Conservation (phyloP, 1,140 invertebrate species). For the Brachionus manjavacas region DNA sequence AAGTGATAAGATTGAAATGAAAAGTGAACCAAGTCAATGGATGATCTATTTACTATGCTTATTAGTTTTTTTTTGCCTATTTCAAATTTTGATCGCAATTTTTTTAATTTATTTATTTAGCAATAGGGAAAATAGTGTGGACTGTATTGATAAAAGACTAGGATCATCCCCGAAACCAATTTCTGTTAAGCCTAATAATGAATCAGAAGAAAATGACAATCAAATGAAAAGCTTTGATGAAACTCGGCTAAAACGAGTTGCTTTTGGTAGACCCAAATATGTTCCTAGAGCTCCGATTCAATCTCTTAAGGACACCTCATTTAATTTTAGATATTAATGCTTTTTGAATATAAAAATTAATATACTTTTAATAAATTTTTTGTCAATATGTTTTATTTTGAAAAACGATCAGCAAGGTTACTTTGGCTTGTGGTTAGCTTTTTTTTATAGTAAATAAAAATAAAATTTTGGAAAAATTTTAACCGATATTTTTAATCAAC, state of each 20-base stretch:
- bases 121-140: conserved; percentile 18
- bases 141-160: not conserved
- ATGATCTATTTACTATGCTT: not conserved
- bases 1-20: not conserved
- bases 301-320: not conserved
- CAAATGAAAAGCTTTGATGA: not conserved
- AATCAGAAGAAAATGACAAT: not conserved
- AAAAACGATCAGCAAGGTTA: too few relatives aligned
- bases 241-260: not conserved
- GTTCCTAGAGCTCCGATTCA: not conserved
- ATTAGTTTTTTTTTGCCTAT: not conserved
- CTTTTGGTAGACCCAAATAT: conserved; percentile 4
- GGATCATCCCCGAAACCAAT: not conserved
- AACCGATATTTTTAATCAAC: too few relatives aligned
- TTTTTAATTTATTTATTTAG: not conserved
- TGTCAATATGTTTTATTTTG: not conserved
- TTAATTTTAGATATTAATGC: not conserved
- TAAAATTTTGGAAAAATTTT: too few relatives aligned
- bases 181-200: not conserved
- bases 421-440: too few relatives aligned
- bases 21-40: not conserved
- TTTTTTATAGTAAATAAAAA: too few relatives aligned
- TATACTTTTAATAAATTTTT: not conserved
- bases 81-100: not conserved
- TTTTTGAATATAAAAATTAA: not conserved